Evolutionary conservation across 2,888 invertebrate species (phyloP).

Genomic region (Pteria penguin): DNA sequence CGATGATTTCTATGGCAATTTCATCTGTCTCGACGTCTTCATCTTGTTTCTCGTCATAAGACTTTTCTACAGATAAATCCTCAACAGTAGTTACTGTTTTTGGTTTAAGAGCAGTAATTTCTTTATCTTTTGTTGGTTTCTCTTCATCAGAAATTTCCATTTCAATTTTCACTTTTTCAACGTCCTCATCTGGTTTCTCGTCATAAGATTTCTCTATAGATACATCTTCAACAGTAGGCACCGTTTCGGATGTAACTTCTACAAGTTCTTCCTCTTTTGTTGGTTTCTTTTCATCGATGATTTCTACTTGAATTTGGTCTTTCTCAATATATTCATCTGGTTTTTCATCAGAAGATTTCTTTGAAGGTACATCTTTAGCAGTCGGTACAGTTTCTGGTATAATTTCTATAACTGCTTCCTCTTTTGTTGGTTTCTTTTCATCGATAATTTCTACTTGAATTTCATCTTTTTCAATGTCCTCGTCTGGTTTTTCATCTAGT

Average conservation of each 20-base stretch:
- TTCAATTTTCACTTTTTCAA: slow-evolving; percentile 10
- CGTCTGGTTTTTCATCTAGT: not conserved
- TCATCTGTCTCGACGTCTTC: slow-evolving; percentile 30
- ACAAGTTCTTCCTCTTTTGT: slow-evolving; percentile 11
- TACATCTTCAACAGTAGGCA: slow-evolving; percentile 15
- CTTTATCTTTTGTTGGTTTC: slow-evolving; percentile 46
- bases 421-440: slow-evolving; percentile 10
- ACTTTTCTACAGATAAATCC: slow-evolving; percentile 16
- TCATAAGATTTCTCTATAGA: not conserved
- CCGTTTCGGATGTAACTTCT: slow-evolving; percentile 2
- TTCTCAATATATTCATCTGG: no score
- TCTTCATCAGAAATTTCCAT: slow-evolving; percentile 40
- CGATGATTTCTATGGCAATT: slow-evolving; percentile 29
- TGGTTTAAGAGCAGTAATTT: slow-evolving; percentile 5
- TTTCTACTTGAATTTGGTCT: no score
- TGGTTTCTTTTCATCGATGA: slow-evolving; percentile 1
- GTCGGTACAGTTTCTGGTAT: slow-evolving; percentile 6
- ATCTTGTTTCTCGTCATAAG: not conserved
- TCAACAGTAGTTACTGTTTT: slow-evolving; percentile 3
- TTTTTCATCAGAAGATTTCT: no score
- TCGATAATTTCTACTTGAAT: no score
- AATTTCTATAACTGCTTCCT: slow-evolving; percentile 22
- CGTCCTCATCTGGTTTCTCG: not conserved
- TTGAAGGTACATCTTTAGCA: no score
- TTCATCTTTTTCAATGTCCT: no score